These are phyloP conservation scores for Patella pellucida DNA, from an alignment of 2,888 invertebrate species.

Conservation along the genomic window DNA sequence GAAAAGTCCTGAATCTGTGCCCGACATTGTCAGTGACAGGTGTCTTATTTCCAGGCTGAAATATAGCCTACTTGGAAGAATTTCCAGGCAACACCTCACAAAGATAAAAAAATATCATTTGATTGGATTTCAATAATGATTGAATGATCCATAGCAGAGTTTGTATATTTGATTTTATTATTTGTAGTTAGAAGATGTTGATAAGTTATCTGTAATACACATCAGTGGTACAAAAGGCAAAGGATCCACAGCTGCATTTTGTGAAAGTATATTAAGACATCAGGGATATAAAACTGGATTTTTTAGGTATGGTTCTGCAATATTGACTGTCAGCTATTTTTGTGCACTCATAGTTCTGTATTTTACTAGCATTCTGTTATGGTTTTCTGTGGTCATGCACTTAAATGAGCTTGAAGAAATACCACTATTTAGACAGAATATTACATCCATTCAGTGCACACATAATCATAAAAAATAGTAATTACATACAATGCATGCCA, in stretches of 20 bases:
- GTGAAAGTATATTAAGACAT: conserved; percentile 87
- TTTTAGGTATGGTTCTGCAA: conserved; percentile 24
- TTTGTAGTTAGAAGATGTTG: conserved; percentile 76
- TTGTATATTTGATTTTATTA: not conserved
- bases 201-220: conserved; percentile 88
- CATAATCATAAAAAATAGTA: too few species aligned
- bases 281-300: conserved; percentile 41
- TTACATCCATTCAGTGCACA: too few species aligned
- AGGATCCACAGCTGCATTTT: conserved; percentile 91
- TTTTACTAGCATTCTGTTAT: not conserved
- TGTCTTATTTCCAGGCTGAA: too few species aligned
- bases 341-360: not conserved
- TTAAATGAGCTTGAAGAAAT: too few species aligned
- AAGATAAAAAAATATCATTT: not conserved
- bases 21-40: too few species aligned
- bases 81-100: not conserved
- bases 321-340: too few species aligned
- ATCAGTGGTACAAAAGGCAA: conserved; percentile 98
- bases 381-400: not conserved
- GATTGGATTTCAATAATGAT: not conserved
- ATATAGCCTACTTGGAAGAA: not conserved
- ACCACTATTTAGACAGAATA: too few species aligned
- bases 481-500: too few species aligned
- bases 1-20: too few species aligned
- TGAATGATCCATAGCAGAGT: too few species aligned